phyloP scores from a whole-genome alignment of 2,113 vertebrate genomes.

The Hyperoodon ampullatus region DNA sequence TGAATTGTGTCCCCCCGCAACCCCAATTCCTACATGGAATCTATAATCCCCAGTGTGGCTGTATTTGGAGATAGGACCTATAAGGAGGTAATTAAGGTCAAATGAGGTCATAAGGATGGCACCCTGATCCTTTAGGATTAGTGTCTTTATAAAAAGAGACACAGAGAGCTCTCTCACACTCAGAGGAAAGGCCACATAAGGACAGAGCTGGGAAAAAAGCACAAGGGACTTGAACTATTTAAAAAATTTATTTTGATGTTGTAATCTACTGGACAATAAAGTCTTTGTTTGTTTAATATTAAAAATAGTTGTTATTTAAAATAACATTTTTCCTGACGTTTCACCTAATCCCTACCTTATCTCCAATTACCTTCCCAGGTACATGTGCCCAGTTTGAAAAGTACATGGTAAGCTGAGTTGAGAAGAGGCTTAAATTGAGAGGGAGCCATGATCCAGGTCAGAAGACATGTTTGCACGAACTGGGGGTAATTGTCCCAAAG shows the following conservation, averaged over 20 bases:
- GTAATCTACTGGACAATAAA: background rate
- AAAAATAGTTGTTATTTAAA: background rate
- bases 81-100: background rate
- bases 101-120: background rate
- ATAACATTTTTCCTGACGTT: background rate
- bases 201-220: background rate
- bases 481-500: background rate
- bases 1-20: background rate
- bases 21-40: too few relatives aligned
- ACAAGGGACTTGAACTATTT: background rate
- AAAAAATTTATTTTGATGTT: background rate
- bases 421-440: background rate
- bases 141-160: background rate
- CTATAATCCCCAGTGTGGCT: background rate
- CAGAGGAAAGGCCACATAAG: background rate
- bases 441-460: background rate
- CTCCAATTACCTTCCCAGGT: background rate
- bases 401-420: background rate
- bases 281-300: background rate
- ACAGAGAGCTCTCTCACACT: accelerated
- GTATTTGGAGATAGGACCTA: background rate
- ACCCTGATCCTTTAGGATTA: background rate
- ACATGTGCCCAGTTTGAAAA: background rate
- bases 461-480: background rate
- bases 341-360: background rate